These are phyloP conservation scores for Adelges cooleyi DNA, from an alignment of 1,140 invertebrate species.

Conservation along the genomic window DNA sequence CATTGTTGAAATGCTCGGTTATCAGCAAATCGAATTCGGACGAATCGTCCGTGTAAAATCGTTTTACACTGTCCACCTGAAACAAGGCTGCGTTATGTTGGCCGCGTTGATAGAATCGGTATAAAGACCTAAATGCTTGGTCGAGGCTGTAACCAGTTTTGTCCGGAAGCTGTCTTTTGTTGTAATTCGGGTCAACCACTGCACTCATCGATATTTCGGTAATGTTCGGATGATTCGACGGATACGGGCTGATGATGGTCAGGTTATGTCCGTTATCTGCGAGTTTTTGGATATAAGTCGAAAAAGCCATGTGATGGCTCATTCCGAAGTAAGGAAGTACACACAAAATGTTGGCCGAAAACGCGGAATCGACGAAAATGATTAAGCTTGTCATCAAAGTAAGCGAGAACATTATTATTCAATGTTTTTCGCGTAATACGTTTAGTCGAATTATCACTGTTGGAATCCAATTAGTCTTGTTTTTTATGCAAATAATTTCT, in stretches of 20 bases:
- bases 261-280: conserved; percentile 35
- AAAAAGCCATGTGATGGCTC: conserved; percentile 39
- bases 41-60: neutral
- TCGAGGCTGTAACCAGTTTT: neutral
- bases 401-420: too few relatives aligned
- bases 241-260: conserved; percentile 32
- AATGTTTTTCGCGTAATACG: too few relatives aligned
- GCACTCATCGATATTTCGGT: neutral
- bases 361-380: too few relatives aligned
- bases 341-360: conserved; percentile 34
- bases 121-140: neutral
- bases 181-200: neutral
- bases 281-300: conserved; percentile 34
- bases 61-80: neutral
- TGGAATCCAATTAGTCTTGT: too few relatives aligned
- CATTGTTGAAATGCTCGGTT: conserved; percentile 34
- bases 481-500: too few relatives aligned
- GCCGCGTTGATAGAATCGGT: neutral
- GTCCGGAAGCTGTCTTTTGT: neutral
- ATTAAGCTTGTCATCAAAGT: too few relatives aligned
- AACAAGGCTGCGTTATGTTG: neutral
- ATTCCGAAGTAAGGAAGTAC: conserved; percentile 33
- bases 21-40: conserved; percentile 36
- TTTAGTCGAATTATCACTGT: too few relatives aligned
- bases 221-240: neutral